Evolutionary conservation across 2,113 vertebrate species (phyloP), one percentile per base, ranked within the genome.

Genomic region (Martes martes): DNA sequence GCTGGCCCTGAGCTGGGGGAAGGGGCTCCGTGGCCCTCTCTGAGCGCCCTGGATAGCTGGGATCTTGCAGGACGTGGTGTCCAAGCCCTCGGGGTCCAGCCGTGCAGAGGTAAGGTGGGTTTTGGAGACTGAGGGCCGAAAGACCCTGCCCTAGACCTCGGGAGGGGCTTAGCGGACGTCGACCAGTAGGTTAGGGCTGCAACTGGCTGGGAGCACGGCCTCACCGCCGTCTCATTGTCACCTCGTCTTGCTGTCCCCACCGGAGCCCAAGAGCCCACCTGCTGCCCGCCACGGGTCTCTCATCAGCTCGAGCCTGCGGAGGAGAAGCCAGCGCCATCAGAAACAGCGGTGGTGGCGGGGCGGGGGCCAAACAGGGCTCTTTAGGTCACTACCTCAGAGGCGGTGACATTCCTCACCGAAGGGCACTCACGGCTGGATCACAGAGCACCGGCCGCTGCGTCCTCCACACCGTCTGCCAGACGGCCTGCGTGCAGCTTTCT

Each of bases 401-500:
- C 4, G 1, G 24, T 0, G 0, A 61, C 42, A 16, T 9, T 33
- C 52, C 8, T 10, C 39, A 6, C 15, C 15, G 28, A 39, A 11
- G 55, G 31, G 16, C 14, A 11, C 21, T 13, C 24, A 11, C 1
- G 71, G 71, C 13, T 26, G 39, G 39, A 28, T 7, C 1, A 11
- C 0, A 26, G 23, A 39, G 11, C 24, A 26, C 39, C 28, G 0
- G 11, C 36, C 2, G 2, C 4, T 4, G 11, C 5, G 36, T 74
- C 71, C 36, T 24, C 21, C 11, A 21, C 11, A 0, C 36, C 0
- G 2, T 0, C 5, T 2, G 39, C 39, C 11, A 0, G 7, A 28
- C 6, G 1, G 23, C 6, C 36, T 8, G 3, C 2, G 42, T 5
- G 15, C 33, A 4, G 21, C 57, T 50, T 36, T 33, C 31, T 8